phyloP scores from a whole-genome alignment of 1,140 invertebrate species.

The Lepidurus apus region DNA sequence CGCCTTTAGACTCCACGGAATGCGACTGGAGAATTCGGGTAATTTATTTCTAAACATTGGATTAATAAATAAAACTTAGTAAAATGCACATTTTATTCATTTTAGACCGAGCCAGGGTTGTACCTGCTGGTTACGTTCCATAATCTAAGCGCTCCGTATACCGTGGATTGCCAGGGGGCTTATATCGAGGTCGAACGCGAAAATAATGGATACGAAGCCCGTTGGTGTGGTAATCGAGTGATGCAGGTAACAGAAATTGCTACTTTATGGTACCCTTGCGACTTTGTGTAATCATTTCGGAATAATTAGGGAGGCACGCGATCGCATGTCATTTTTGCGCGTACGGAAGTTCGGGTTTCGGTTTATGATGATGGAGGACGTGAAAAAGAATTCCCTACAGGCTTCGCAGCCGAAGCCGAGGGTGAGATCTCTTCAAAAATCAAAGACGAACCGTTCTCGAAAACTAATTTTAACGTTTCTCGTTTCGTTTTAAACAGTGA shows the following conservation, averaged over 20 bases:
- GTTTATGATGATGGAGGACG: conserved; percentile 40
- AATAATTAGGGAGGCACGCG: conserved; percentile 37
- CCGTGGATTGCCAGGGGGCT: conserved; percentile 41
- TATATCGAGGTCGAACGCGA: conserved; percentile 43
- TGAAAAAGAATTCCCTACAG: conserved; percentile 38
- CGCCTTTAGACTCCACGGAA: conserved; percentile 25
- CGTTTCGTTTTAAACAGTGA: conserved; percentile 30
- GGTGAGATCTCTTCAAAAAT: conserved; percentile 36
- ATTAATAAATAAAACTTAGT: neutral
- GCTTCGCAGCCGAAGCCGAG: conserved; percentile 42
- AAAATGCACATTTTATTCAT: neutral
- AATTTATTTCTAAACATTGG: neutral
- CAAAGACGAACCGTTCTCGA: neutral
- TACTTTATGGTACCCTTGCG: neutral
- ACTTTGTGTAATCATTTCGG: conserved; percentile 5
- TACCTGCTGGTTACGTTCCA: conserved; percentile 42
- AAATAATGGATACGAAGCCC: conserved; percentile 42
- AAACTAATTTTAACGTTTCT: conserved; percentile 11
- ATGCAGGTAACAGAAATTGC: conserved; percentile 35
- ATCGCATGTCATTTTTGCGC: conserved; percentile 42
- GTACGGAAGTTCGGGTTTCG: conserved; percentile 40
- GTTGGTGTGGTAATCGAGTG: conserved; percentile 42
- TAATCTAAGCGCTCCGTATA: conserved; percentile 41
- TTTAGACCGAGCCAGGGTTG: conserved; percentile 41
- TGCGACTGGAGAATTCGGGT: conserved; percentile 35